Base-by-base conservation (phyloP, 2,888 invertebrate species). In the Acleris laterana region DNA sequence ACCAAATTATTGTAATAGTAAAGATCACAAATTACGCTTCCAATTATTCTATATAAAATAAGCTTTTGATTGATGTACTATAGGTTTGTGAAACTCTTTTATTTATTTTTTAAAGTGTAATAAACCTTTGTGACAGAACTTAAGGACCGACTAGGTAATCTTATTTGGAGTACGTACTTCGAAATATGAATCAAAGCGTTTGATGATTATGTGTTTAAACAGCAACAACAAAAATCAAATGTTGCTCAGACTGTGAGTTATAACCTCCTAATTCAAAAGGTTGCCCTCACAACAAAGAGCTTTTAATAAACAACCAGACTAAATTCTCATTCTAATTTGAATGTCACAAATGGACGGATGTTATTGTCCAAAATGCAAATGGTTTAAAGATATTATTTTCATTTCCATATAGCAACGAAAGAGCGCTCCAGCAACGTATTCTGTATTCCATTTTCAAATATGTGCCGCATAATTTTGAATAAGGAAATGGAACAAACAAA, bases 381-480 rank as follows among this genome's bases (percentile, higher is more conserved):
- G 75, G 77, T 78, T 73, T 68, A 72, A 76, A 77, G 74, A 78
- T 74, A 78, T 77, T 74, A 78, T 79, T 78, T 77, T 76, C 77
- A 83, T 81, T 80, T 80, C 79, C 80, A 84, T 85, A 81, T 78
- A 76, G 71, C 70, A 75, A 76, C 77, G 69, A 74, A 71, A 73
- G 64, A 75, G 75, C 74, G 76, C 71, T 76, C 71, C 73, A 72
- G 77, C 76, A 79, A 77, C 77, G 46, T 66, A 77, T 80, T 81
- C 80, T 79, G 79, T 82, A 79, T 81, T 82, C 79, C 77, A 76
- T 82, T 81, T 84, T 84, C 76, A 75, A 84, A 81, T 81, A 84
- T 76, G 74, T 82, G 81, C 77, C 78, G 79, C 80, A 87, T 87
- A 87, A 85, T 85, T 87, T 85, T 87, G 82, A 84, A 86, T 86